These are phyloP conservation scores for Rhabdomys pumilio DNA, from an alignment of 2,797 vertebrate genomes.

Conservation along the genomic window DNA sequence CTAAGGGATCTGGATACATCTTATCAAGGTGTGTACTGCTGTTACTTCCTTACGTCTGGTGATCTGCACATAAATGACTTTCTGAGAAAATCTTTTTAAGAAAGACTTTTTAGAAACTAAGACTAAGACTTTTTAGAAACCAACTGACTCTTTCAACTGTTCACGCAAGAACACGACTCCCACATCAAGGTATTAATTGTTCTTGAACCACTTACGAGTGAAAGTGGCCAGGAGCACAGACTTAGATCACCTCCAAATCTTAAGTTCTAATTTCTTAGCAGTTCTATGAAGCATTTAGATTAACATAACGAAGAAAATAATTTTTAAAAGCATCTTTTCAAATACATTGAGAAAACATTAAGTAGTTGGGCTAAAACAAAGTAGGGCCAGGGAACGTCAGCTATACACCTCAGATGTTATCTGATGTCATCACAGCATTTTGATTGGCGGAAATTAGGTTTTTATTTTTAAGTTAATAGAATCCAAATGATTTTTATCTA, in stretches of 20 bases:
- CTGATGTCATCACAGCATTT: neutral
- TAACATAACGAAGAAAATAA: neutral
- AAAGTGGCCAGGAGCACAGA: neutral
- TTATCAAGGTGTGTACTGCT: neutral
- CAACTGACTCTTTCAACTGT: conserved; percentile 42
- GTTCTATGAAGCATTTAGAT: neutral
- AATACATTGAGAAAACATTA: neutral
- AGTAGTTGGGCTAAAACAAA: neutral
- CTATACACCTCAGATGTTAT: neutral
- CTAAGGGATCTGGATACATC: conserved; percentile 38
- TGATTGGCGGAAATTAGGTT: neutral
- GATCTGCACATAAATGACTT: conserved; percentile 60
- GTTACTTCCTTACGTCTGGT: conserved; percentile 35
- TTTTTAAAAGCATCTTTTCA: neutral
- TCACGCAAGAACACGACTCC: neutral
- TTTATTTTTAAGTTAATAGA: neutral
- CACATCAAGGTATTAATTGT: neutral
- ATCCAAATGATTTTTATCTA: neutral
- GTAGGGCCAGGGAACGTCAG: neutral
- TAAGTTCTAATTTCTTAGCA: neutral
- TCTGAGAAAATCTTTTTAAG: conserved; percentile 4
- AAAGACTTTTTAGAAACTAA: conserved; percentile 47
- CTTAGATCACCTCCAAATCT: neutral
- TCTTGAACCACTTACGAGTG: neutral
- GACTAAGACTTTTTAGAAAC: conserved; percentile 43